Evolutionary conservation across 2,888 invertebrate species (phyloP).

Genomic region (Orthosia incerta): DNA sequence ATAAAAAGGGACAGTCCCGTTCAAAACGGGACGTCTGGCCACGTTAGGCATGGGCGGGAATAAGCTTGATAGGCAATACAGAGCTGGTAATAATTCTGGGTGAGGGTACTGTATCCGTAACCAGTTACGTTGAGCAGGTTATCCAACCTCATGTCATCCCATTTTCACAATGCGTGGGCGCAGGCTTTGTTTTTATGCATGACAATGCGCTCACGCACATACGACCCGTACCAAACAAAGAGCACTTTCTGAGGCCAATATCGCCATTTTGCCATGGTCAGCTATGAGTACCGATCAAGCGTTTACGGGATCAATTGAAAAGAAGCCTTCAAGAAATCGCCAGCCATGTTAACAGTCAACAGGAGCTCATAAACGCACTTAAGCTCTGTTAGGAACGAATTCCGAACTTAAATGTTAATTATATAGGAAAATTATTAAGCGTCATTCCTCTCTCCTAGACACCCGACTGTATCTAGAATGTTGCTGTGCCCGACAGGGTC

Average conservation of each 20-base stretch:
- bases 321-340: neutral
- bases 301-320: conserved; percentile 1
- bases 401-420: neutral
- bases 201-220: neutral
- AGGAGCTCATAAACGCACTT: neutral
- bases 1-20: too few species aligned
- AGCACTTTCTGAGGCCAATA: neutral
- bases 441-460: too few species aligned
- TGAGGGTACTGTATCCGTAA: neutral
- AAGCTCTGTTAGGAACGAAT: neutral
- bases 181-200: neutral
- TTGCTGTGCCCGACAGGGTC: too few species aligned
- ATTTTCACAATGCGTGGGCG: neutral
- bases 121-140: neutral
- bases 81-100: too few species aligned
- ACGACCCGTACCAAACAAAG: neutral
- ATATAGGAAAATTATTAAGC: too few species aligned
- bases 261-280: neutral
- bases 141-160: neutral
- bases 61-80: too few species aligned
- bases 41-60: too few species aligned
- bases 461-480: too few species aligned
- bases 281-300: neutral
- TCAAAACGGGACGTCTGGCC: too few species aligned
- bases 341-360: neutral